Base-by-base conservation (phyloP, 2,113 vertebrate species). In the Chaetodon trifascialis region DNA sequence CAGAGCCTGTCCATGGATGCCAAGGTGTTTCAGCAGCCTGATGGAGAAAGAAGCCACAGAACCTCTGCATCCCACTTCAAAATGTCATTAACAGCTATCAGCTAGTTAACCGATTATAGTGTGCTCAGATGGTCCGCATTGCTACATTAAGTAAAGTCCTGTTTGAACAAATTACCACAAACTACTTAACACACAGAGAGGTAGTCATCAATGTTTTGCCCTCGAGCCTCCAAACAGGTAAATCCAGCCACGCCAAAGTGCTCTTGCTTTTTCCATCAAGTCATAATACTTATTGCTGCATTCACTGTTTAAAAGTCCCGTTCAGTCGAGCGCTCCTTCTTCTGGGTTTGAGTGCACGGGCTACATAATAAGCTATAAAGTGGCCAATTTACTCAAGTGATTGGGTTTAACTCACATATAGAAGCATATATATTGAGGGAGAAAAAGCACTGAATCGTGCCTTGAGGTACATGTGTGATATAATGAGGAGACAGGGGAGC, bases 401-500 rank as follows among this genome's bases (percentile, higher is more conserved):
- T 51, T 62, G 17, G 10, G 23, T 68, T 77, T 58, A 40, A 63
- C 4, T 82, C 55, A 38, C 5, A 72, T 46, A 25, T 0, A 7
- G 21, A 63, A 64, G 30, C 3, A 11, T 34, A 44, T 3, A 14
- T 11, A 52, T 46, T 4, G 21, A 82, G 78, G 30, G 49, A 38
- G 30, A 55, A 63, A 16, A 16, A 40, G 30, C 30, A 8, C 4
- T 60, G 46, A 25, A 74, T 38, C 59, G 21, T 3, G 12, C 44
- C 69, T 58, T 19, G 30, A 21, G 70, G 54, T 85, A 16, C 51
- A 10, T 40, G 17, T 23, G 58, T 40, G 4, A 64, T 63, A 40
- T 81, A 78, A 78, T 64, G 67, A 84, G 65, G 70, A 46, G 46
- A 60, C 58, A 46, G 11, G 19, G 60, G 11, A 34, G 30, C 69